Base-by-base conservation (phyloP, 2,113 vertebrate genomes). In the Grantiella picta region DNA sequence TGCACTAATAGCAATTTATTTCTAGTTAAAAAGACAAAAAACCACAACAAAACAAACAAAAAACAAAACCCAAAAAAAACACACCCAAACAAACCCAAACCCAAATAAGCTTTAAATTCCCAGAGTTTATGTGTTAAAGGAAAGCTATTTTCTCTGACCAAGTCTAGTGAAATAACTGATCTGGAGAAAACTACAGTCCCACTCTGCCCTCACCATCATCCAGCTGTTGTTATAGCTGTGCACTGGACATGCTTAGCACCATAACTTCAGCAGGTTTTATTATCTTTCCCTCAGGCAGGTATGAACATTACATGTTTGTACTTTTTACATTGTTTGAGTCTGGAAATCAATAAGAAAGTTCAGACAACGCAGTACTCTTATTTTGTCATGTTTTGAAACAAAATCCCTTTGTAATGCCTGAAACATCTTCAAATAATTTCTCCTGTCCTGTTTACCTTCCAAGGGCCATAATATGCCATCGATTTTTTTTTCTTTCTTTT, bases 311-410 rank as follows among this genome's bases (percentile, higher is more conserved):
- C 54, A 42, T 82, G 73, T 80, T 82, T 96, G 54, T 80, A 82
- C 42, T 90, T 80, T 70, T 38, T 73, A 40, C 5, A 15, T 77
- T 52, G 33, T 69, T 72, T 73, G 44, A 90, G 44, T 31, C 60
- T 83, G 56, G 56, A 59, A 94, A 96, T 95, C 92, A 82, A 69
- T 91, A 71, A 66, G 66, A 88, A 92, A 80, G 15, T 92, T 93
- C 88, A 75, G 45, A 76, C 25, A 65, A 50, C 84, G 42, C 35
- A 85, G 45, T 36, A 28, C 21, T 49, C 50, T 57, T 77, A 72
- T 83, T 96, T 95, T 47, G 22, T 86, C 54, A 27, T 54, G 77
- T 90, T 93, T 93, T 73, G 88, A 94, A 96, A 82, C 44, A 81
- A 86, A 80, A 85, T 69, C 36, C 50, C 59, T 89, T 92, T 82